Evolutionary conservation across 2,797 vertebrate genomes (phyloP).

Genomic region (Stomatorhinus walkeri): DNA sequence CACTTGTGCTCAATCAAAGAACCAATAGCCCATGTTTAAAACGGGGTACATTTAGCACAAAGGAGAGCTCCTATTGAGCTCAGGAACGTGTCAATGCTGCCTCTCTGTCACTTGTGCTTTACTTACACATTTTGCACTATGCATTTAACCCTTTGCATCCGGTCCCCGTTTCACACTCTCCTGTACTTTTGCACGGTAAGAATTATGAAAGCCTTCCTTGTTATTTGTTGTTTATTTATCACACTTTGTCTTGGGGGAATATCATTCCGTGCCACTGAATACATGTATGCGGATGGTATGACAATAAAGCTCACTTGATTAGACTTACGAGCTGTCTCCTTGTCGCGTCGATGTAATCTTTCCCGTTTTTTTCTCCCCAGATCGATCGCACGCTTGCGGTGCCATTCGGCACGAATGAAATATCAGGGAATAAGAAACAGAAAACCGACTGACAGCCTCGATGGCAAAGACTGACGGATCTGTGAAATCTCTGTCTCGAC

Average conservation of each 20-base stretch:
- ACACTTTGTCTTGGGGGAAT: neutral
- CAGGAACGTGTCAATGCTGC: neutral
- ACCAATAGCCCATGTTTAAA: neutral
- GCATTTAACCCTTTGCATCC: neutral
- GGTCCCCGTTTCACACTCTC: neutral
- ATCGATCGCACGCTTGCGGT: neutral
- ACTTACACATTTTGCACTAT: neutral
- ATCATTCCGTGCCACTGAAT: neutral
- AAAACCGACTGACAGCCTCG: neutral
- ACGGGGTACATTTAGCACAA: neutral
- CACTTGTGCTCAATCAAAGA: neutral
- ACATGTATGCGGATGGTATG: neutral
- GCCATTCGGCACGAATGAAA: neutral
- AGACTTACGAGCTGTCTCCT: neutral
- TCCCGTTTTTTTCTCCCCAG: neutral
- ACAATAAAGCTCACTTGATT: neutral
- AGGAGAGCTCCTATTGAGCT: neutral
- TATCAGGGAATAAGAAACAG: neutral
- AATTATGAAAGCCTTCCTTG: neutral
- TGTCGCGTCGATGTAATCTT: neutral
- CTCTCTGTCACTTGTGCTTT: neutral
- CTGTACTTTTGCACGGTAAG: neutral
- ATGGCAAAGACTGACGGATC: neutral
- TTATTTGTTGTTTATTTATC: neutral
- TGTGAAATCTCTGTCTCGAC: neutral